Base-by-base conservation (phyloP, 2,113 vertebrate species). In the Cryptomyrus ogoouensis region DNA sequence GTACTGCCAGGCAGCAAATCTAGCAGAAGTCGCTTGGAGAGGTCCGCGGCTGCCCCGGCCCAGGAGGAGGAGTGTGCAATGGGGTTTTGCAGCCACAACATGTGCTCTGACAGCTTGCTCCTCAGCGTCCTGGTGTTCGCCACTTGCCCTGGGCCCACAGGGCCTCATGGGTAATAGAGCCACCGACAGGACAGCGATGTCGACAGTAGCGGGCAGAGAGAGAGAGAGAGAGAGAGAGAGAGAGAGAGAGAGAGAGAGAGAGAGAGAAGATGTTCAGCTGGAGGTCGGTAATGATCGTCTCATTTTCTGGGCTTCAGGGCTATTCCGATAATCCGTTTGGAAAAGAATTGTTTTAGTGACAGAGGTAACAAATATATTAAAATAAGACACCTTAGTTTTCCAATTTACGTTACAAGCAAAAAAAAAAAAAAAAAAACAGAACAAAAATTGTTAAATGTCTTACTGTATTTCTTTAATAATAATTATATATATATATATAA, bases 21-120 rank as follows among this genome's bases (percentile, higher is more conserved):
- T 2, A 95, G 95, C 2, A 95, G 91, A 84, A 92, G 89, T 31
- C 95, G 95, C 49, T 0, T 62, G 0, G 87, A 93, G 35, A 50
- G n/a, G 0, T 66, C 86, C 10, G 35, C 47, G 3, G n/a, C 88
- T 47, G 74, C 19, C 47, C 27, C 52, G 13, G 49, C 15, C 89
- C 88, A 53, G 84, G 86, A 52, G 8, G 83, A 8, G 5, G 66
- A 35, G 52, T 58, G 87, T 2, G 17, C 53, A 1, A 21, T 90
- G 89, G 83, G 90, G 89, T 89, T 91, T 46, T 88, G 89, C 10
- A 89, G 53, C n/a, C 88, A 89, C 52, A 83, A 88, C 80, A 49
- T 52, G n/a, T 6, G 1, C 8, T 80, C 86, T 24, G 6, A 90
- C 35, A 58, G 17, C 58, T 66, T 27, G 31, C 89, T 88, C 1